phyloP scores from a whole-genome alignment of 1,140 invertebrate species.

The Nixonia krombeini region DNA sequence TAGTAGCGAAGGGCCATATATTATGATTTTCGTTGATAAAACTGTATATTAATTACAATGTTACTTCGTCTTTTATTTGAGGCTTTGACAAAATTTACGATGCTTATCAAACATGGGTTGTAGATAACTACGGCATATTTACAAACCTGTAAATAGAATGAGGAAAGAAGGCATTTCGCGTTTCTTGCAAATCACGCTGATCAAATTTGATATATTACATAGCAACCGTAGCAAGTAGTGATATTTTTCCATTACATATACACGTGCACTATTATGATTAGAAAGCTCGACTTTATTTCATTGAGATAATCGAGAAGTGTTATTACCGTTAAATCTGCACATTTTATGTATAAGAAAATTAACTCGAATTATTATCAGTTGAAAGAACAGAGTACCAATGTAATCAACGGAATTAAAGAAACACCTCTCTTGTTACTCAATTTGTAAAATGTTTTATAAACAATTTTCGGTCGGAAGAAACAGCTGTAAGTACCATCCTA shows the following conservation, averaged over 20 bases:
- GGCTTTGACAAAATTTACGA: slow-evolving; percentile 46
- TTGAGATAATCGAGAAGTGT: too few relatives aligned
- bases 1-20: too few relatives aligned
- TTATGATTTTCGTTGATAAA: slow-evolving; percentile 22
- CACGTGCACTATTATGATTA: too few relatives aligned
- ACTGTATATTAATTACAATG: slow-evolving; percentile 30
- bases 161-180: slow-evolving; percentile 22
- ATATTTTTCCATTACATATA: slow-evolving; percentile 15
- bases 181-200: slow-evolving; percentile 41
- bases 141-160: slow-evolving; percentile 29
- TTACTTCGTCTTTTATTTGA: slow-evolving; percentile 39
- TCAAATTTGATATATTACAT: slow-evolving; percentile 23
- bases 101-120: slow-evolving; percentile 36
- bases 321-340: too few relatives aligned
- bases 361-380: too few relatives aligned
- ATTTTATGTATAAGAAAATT: too few relatives aligned
- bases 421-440: too few relatives aligned
- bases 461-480: too few relatives aligned
- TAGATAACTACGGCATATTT: slow-evolving; percentile 40
- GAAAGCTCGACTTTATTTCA: too few relatives aligned
- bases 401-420: too few relatives aligned
- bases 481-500: slow-evolving; percentile 24
- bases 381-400: too few relatives aligned
- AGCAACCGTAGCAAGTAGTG: neutral
- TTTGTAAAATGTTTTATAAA: too few relatives aligned